A percentile compares a stretch with the other conserved stretches of the same genome.
Evolutionary conservation across 2,113 vertebrate species (phyloP).

Genomic region (Sialia sialis): DNA sequence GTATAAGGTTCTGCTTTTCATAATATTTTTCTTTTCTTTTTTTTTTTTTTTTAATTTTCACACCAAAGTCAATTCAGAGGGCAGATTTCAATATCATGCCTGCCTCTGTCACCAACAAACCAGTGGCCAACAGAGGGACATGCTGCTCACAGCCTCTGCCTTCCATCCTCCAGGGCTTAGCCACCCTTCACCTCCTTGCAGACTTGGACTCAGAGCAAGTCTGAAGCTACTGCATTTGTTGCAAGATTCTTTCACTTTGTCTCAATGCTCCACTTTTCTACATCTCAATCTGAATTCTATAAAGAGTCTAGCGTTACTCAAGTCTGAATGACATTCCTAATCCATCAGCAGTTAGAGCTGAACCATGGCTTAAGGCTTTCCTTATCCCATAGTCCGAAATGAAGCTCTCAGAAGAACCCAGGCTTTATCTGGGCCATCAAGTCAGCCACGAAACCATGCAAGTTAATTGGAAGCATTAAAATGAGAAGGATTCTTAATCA

Average conservation of each 20-base stretch:
- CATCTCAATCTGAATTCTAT: background rate
- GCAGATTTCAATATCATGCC: background rate
- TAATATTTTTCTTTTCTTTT: accelerated
- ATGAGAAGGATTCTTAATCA: constrained; percentile 37
- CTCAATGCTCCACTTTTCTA: background rate
- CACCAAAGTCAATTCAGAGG: background rate
- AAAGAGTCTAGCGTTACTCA: background rate
- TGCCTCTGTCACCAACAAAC: background rate
- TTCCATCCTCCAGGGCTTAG: background rate
- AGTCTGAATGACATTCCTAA: constrained; percentile 15
- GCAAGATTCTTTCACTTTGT: background rate
- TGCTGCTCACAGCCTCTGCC: too few species aligned
- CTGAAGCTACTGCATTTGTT: background rate
- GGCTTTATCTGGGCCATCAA: constrained; percentile 17
- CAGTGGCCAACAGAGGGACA: accelerated
- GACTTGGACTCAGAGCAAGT: background rate
- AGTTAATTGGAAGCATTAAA: constrained; percentile 54
- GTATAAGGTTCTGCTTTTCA: background rate
- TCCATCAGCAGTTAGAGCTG: background rate
- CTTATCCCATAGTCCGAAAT: constrained; percentile 23
- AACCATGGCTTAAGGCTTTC: background rate
- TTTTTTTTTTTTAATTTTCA: background rate
- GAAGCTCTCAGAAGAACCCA: background rate
- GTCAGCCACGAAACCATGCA: background rate
- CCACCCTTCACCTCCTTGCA: background rate